These are phyloP conservation scores for Pollenia angustigena DNA, from an alignment of 2,888 invertebrate species.

Conservation along the genomic window DNA sequence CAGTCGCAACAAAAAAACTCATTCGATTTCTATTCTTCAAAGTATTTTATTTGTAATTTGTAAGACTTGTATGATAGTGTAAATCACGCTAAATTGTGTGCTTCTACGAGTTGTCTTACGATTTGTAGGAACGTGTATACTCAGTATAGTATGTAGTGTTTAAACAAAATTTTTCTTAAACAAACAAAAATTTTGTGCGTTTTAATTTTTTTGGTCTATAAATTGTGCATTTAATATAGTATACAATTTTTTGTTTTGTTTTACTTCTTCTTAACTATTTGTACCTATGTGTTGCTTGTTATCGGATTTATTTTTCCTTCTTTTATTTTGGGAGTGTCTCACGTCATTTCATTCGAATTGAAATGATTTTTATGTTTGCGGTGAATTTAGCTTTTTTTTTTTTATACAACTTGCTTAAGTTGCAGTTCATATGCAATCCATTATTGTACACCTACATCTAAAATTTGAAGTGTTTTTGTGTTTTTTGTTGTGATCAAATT, in stretches of 20 bases:
- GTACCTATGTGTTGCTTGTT: no score
- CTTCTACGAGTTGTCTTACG: no score
- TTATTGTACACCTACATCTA: constrained; percentile 3
- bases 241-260: constrained; percentile 5
- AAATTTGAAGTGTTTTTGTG: neutral
- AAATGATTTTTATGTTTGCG: constrained; percentile 17
- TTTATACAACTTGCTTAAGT: neutral
- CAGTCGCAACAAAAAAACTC: no score
- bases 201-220: no score
- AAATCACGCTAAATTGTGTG: no score
- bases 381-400: neutral
- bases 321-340: constrained; percentile 52
- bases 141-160: no score
- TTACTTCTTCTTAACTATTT: neutral
- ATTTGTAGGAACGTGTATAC: no score
- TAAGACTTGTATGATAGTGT: no score
- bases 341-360: constrained; percentile 27
- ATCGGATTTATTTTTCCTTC: neutral
- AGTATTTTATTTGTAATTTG: no score
- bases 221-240: no score
- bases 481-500: constrained; percentile 11
- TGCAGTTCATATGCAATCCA: neutral
- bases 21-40: no score
- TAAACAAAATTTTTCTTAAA: neutral
- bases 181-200: neutral